These are phyloP conservation scores for Polia nebulosa DNA, from an alignment of 2,888 invertebrate species.

Conservation along the genomic window DNA sequence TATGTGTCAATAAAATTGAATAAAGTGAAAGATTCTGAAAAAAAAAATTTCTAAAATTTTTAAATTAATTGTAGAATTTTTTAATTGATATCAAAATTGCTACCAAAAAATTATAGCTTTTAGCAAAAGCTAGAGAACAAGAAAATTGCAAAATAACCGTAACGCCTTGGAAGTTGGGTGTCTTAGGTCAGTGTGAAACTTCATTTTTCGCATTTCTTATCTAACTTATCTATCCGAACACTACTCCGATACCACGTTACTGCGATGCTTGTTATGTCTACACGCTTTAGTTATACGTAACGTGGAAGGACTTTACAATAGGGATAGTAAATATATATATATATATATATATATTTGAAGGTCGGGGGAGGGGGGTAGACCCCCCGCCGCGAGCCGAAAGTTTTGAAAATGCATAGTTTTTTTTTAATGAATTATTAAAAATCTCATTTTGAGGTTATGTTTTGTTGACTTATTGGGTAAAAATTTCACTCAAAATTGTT, in stretches of 20 bases:
- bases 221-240: background rate
- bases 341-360: too few relatives aligned
- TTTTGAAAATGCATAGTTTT: too few relatives aligned
- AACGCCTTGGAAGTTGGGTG: background rate
- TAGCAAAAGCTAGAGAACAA: background rate
- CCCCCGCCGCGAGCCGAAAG: too few relatives aligned
- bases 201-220: background rate
- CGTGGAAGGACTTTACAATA: too few relatives aligned
- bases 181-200: background rate
- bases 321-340: too few relatives aligned
- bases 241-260: background rate
- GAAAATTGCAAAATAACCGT: background rate
- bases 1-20: conserved; percentile 43
- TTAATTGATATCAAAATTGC: conserved; percentile 19
- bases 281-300: too few relatives aligned
- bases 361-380: too few relatives aligned
- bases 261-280: background rate
- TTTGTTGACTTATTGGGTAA: too few relatives aligned
- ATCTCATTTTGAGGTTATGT: too few relatives aligned
- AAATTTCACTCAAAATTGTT: too few relatives aligned
- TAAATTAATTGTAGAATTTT: conserved; percentile 28
- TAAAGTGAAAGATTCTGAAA: conserved; percentile 34
- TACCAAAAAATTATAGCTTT: background rate
- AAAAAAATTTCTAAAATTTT: conserved; percentile 50
- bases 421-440: too few relatives aligned